phyloP scores from a whole-genome alignment of 2,113 vertebrate species.

The Prinia subflava region DNA sequence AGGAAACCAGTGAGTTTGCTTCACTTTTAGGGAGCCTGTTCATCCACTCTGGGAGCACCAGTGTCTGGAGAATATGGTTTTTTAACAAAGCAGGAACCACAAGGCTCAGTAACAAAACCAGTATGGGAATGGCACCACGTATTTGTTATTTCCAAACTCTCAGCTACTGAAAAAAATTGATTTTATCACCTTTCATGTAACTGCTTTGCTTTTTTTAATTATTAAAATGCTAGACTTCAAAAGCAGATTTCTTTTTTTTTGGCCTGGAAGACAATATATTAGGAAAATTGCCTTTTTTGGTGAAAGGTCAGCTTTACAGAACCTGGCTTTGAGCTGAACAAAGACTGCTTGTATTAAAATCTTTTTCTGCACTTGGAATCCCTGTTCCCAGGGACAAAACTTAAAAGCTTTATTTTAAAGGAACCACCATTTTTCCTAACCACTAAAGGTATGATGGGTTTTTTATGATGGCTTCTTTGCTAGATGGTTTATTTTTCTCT shows the following conservation, averaged over 20 bases:
- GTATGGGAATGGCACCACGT: rapidly evolving
- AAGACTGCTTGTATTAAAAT: neutral
- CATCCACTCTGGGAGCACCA: neutral
- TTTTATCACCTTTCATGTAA: neutral
- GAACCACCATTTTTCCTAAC: neutral
- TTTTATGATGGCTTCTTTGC: no score
- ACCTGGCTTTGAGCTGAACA: neutral
- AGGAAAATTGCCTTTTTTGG: neutral
- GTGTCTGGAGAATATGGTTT: neutral
- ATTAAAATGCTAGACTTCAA: neutral
- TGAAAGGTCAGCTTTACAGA: neutral
- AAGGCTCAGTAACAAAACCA: neutral
- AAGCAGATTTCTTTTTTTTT: neutral
- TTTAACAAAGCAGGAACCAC: neutral
- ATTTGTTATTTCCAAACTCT: neutral
- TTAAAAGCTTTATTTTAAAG: neutral
- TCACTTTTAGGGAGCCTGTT: neutral
- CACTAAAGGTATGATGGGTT: neutral
- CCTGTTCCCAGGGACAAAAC: neutral
- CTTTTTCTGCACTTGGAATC: neutral
- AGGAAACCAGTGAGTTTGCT: neutral
- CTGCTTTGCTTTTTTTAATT: neutral
- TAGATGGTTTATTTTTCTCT: neutral
- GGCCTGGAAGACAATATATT: neutral
- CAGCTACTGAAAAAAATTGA: neutral